phyloP scores from a whole-genome alignment of 2,113 vertebrate species.

The Dunckerocampus dactyliophorus region DNA sequence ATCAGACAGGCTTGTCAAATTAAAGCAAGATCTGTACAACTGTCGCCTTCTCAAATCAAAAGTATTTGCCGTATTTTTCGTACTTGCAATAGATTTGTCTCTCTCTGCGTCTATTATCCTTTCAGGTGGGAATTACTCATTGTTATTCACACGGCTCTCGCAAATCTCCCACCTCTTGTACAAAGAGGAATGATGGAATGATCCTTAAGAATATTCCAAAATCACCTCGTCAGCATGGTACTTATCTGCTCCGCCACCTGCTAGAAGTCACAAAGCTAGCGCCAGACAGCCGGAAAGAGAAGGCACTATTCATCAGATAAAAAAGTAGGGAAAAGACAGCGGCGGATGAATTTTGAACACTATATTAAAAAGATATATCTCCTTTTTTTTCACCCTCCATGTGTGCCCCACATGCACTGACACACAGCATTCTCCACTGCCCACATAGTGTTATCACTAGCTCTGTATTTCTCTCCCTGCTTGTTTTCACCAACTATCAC shows the following conservation, averaged over 20 bases:
- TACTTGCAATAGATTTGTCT: constrained; percentile 19
- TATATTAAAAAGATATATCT: constrained; percentile 64
- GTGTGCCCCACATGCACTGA: constrained; percentile 43
- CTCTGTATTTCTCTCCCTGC: not conserved
- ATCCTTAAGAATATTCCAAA: constrained; percentile 51
- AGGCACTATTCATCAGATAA: constrained; percentile 30
- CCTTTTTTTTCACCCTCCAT: constrained; percentile 36
- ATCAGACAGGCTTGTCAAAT: not conserved
- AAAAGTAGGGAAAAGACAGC: constrained; percentile 42
- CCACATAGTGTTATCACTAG: constrained; percentile 52
- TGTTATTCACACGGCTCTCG: constrained; percentile 41
- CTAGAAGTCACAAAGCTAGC: constrained; percentile 44
- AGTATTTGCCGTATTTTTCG: constrained; percentile 7
- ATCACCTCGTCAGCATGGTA: constrained; percentile 57
- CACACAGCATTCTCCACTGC: constrained; percentile 44
- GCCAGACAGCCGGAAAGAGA: constrained; percentile 22
- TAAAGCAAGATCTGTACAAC: constrained; percentile 6
- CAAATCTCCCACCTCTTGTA: constrained; percentile 35
- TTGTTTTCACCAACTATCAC: constrained; percentile 32
- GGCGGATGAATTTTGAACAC: constrained; percentile 57
- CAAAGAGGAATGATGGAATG: constrained; percentile 45
- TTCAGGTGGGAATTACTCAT: constrained; percentile 34
- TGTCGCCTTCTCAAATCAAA: constrained; percentile 10
- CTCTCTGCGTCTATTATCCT: constrained; percentile 19
- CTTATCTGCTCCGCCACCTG: constrained; percentile 57